phyloP scores from a whole-genome alignment of 1,140 invertebrate species.

The Asbolus verrucosus region DNA sequence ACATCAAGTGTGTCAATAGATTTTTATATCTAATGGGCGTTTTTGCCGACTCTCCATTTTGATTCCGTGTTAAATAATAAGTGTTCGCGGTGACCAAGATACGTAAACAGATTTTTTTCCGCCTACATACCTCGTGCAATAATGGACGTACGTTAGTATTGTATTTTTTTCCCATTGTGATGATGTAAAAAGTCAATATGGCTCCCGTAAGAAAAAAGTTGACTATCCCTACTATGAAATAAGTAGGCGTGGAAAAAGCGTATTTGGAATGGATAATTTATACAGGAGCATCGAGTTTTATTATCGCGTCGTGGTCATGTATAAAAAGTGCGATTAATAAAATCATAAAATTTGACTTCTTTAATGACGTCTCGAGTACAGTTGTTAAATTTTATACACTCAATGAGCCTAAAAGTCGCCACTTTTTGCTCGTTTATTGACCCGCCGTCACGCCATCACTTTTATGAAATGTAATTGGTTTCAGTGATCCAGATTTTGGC shows the following conservation, averaged over 20 bases:
- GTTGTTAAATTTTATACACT: constrained; percentile 20
- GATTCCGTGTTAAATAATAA: too few relatives aligned
- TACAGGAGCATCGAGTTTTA: constrained; percentile 4
- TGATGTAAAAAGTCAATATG: constrained; percentile 10
- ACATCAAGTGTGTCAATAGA: too few relatives aligned
- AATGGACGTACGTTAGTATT: background rate
- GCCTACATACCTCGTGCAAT: too few relatives aligned
- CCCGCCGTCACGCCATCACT: constrained; percentile 9
- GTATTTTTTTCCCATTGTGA: background rate
- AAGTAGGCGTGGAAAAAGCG: too few relatives aligned
- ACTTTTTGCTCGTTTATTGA: constrained; percentile 19
- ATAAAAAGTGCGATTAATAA: constrained; percentile 12
- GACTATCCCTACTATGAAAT: too few relatives aligned
- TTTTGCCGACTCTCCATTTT: too few relatives aligned
- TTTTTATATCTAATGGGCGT: too few relatives aligned
- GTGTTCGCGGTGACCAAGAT: too few relatives aligned
- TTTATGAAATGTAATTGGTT: constrained; percentile 23
- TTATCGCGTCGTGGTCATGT: background rate
- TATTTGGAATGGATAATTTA: too few relatives aligned
- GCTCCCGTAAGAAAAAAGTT: too few relatives aligned
- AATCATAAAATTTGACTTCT: constrained; percentile 10
- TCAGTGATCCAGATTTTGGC: too few relatives aligned
- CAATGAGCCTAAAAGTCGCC: constrained; percentile 5
- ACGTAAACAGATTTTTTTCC: background rate
- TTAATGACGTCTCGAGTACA: constrained; percentile 14